Evolutionary conservation across 2,888 invertebrate species (phyloP), one percentile per base, ranked within the genome.

Genomic region (Platycheirus rosarum): DNA sequence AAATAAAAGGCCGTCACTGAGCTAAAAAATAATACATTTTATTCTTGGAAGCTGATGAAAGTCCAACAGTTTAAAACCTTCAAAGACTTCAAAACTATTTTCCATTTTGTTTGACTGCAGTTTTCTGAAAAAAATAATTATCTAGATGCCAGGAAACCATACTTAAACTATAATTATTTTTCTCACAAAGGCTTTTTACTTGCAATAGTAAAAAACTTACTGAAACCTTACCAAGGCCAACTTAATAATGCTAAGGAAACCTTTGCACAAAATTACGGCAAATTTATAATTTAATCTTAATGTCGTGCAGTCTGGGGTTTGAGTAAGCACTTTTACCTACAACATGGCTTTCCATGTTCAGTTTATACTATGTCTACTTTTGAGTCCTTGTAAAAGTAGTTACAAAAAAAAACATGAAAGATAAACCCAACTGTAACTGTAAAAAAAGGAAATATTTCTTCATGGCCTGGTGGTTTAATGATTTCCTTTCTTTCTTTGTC

Each of bases 381-480:
- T 6, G 13, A 53, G 35, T 20, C 35, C 35, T 53, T 35, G 35
- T 53, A 8, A 1, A 32, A 16, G 7, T 32, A 51, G 2, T 32
- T n/a, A 5, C 0, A 35, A 35, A 18, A 51, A n/a, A 53, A n/a
- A 53, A 35, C 18, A n/a, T 1, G 3, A 35, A 76, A 48, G 29
- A 23, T 32, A 46, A 63, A 65, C 48, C 48, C 46, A 40, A 53
- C 46, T 35, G 11, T 3, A 44, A n/a, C n/a, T n/a, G n/a, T n/a
- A n/a, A n/a, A n/a, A 44, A 20, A 53, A 69, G 63, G 57, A 60
- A 71, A 57, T 35, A 49, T 44, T 65, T 65, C 44, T 29, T 29
- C 20, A 26, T 60, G 49, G 42, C 60, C 65, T 66, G 51, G 73
- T 49, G 65, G 65, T 73, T 66, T 78, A 78, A 78, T 66, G 78